Evolutionary conservation across 92 coral and sea anemone genomes (phyloP), one percentile per base, ranked within the genome.

Genomic region (Montipora capitata): DNA sequence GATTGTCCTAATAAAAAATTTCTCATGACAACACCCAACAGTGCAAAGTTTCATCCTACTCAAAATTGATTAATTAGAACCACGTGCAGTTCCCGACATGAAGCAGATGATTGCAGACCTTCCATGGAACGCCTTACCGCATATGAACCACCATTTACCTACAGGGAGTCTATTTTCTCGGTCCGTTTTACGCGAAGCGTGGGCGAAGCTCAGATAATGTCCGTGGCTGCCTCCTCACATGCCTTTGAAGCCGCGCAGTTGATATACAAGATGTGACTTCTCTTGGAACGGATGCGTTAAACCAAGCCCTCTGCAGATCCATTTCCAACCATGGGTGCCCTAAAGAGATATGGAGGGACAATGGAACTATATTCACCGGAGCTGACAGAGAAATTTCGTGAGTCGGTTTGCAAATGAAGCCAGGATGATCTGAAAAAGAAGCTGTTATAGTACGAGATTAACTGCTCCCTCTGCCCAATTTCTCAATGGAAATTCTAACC

Each of bases 241-340:
- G 86, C 45, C 85, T 84, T 57, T 76, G 57, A 16, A 90, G 91
- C 5, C 88, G 93, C 54, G 91, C 91, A 6, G 48, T 77, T 54
- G 92, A 91, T 48, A 82, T 91, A 10, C 92, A 87, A 75, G 94
- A 91, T 90, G 93, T 78, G 51, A 74, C 90, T 16, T 89, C 93
- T 5, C 66, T 90, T 41, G 81, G 62, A 71, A 85, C 91, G 13
- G 89, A 88, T 42, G 75, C 83, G 44, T 84, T 84, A 8, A 69
- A 80, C 0, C 88, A 82, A 70, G 81, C 80, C 44, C 78, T 88
- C 5, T 7, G 74, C 1, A 83, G 91, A 51, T 88, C 82, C 41
- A 1, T 70, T 2, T 5, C 70, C 0, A 12, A 45, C 13, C 68
- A 88, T 14, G 81, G 92, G 2, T 72, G 79, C 7, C 80, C 81